Evolutionary conservation across 2,797 vertebrate genomes (phyloP).

Genomic region (Cryptoprocta ferox): DNA sequence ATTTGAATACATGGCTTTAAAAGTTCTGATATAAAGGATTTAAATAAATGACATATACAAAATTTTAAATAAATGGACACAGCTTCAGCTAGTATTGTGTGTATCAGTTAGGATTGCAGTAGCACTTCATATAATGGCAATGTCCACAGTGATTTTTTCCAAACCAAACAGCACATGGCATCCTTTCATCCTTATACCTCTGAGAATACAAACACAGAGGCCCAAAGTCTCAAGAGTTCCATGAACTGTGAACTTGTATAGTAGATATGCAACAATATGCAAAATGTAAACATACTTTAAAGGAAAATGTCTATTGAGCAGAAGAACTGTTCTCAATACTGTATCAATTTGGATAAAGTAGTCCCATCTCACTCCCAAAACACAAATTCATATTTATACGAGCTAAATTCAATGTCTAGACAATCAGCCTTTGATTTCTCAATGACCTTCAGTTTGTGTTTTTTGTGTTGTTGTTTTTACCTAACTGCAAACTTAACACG

Average conservation of each 20-base stretch:
- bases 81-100: neutral
- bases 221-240: neutral
- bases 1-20: slow-evolving; percentile 6
- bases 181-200: neutral
- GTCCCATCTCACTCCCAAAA: neutral
- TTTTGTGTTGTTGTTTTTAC: neutral
- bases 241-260: neutral
- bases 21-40: neutral
- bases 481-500: neutral
- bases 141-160: neutral
- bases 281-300: neutral
- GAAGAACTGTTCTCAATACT: neutral
- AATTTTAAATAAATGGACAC: neutral
- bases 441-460: neutral
- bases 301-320: neutral
- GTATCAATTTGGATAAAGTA: neutral
- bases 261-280: neutral
- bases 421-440: neutral
- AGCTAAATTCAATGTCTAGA: neutral
- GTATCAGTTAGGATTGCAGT: neutral
- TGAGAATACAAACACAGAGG: neutral
- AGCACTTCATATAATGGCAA: neutral
- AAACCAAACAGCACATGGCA: neutral
- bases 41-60: neutral
- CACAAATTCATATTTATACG: neutral